A percentile compares a stretch with the other conserved stretches of the same genome.
phyloP scores from a whole-genome alignment of 2,797 vertebrate species.

The Channa striata region DNA sequence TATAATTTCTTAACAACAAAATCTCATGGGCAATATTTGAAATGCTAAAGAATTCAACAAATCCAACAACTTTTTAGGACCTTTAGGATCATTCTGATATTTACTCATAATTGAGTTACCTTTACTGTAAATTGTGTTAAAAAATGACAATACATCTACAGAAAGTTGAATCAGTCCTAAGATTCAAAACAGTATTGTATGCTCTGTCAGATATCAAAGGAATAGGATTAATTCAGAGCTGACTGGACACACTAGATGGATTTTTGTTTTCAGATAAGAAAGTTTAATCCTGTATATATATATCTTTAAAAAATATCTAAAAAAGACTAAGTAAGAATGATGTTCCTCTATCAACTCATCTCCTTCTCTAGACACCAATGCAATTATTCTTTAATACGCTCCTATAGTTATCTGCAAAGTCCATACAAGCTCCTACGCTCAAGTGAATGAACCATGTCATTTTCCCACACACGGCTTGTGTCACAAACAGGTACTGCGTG shows the following conservation, averaged over 20 bases:
- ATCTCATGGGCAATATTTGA: background rate
- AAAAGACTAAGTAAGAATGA: conserved; percentile 38
- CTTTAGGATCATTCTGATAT: no score
- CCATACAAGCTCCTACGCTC: conserved; percentile 6
- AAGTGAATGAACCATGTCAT: conserved; percentile 18
- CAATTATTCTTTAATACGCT: conserved; percentile 39
- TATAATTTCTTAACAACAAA: conserved; percentile 17
- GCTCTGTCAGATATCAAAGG: conserved; percentile 26
- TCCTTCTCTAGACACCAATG: conserved; percentile 34
- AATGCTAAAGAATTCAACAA: conserved; percentile 5
- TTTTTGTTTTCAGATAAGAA: conserved; percentile 45
- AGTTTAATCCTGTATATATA: conserved; percentile 41
- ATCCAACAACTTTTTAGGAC: conserved; percentile 34
- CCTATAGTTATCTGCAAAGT: conserved; percentile 16
- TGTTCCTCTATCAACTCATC: conserved; percentile 30
- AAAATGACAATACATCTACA: no score
- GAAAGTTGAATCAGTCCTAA: conserved; percentile 9
- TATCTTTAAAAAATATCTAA: conserved; percentile 24
- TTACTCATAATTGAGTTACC: no score
- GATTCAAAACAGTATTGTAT: conserved; percentile 9
- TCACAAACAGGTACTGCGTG: conserved; percentile 26
- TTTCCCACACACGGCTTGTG: conserved; percentile 24
- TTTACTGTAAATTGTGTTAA: conserved; percentile 11
- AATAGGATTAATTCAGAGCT: conserved; percentile 49
- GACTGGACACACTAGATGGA: conserved; percentile 34